Evolutionary conservation across 1,140 invertebrate genomes (phyloP), one percentile per base, ranked within the genome.

Genomic region (Drosophila littoralis): DNA sequence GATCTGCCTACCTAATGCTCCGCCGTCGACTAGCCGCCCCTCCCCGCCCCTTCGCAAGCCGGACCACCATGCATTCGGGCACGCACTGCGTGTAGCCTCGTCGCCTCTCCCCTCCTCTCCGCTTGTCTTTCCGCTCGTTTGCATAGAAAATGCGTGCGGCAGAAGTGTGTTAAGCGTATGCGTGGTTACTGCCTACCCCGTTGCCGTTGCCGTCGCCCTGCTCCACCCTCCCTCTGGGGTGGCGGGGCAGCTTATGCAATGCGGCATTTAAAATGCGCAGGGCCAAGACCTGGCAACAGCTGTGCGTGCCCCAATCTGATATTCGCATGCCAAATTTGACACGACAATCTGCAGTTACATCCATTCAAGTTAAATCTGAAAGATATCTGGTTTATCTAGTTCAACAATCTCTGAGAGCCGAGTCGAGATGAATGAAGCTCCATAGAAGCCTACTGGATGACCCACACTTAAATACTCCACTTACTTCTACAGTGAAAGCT

Each of bases 141-240:
- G 75, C 65, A 79, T 69, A 68, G 75, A 73, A 86, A 86, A 81
- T 79, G 82, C 82, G 82, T 69, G 63, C 54, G 58, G 13, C 36
- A 64, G 75, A 89, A 89, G 83, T 89, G 73, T 88, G 84, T 88
- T 83, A 86, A 86, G 40, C 73, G 54, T 83, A 86, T 86, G 81
- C 81, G 59, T 59, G 22, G 15, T 15, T 33, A n/a, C 7, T 1
- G 8, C 33, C 6, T 28, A 5, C 33, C 64, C 15, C 42, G 17
- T 17, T 17, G 1, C 17, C 17, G 17, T 17, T 17, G 17, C 17
- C 17, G 17, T 17, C 1, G 1, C 17, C 17, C 22, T 22, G 12
- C 33, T 13, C 40, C 40, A n/a, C 35, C 38, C 36, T 46, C 54
- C 48, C 22, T 28, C 4, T 28, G 33, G 12, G 22, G 54, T 9